Percentiles rank a stretch among this genome's conserved stretches.
Evolutionary conservation across 2,888 invertebrate genomes (phyloP).

Genomic region (Ditylenchus weischeri): DNA sequence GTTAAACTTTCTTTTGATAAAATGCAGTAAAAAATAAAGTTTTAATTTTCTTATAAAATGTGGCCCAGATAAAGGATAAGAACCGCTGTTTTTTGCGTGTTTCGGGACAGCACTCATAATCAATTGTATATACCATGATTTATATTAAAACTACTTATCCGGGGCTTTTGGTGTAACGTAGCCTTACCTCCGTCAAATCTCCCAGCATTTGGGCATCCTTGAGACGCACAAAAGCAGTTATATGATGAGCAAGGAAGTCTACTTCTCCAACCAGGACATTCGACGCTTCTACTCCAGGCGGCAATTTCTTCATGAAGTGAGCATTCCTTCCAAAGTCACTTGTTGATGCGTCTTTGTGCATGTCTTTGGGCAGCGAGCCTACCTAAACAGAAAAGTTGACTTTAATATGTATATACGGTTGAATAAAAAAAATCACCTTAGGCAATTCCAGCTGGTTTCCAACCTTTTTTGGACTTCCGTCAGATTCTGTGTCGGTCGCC

Average conservation of each 20-base stretch:
- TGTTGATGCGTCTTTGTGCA: slow-evolving; percentile 43
- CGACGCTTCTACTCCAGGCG: slow-evolving; percentile 83
- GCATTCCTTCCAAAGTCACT: slow-evolving; percentile 68
- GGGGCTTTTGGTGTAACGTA: background rate
- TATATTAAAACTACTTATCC: background rate
- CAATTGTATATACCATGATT: no score
- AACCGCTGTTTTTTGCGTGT: no score
- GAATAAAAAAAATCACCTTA: slow-evolving; percentile 33
- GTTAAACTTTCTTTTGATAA: no score
- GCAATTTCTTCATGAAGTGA: slow-evolving; percentile 92
- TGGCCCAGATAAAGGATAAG: no score
- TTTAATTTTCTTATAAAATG: no score
- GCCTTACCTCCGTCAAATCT: slow-evolving; percentile 83
- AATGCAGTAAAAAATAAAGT: no score
- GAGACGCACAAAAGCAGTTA: slow-evolving; percentile 87
- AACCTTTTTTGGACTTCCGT: slow-evolving; percentile 21
- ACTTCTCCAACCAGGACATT: slow-evolving; percentile 96
- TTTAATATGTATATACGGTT: background rate
- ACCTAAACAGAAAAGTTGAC: slow-evolving; percentile 31
- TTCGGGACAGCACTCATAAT: no score
- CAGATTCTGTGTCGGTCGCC: slow-evolving; percentile 20
- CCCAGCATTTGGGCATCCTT: slow-evolving; percentile 83
- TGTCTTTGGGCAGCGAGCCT: slow-evolving; percentile 55
- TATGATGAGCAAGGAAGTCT: slow-evolving; percentile 84
- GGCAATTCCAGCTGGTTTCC: slow-evolving; percentile 49